Conservation (phyloP, 2,888 invertebrate species). For the Dasypolia templi region DNA sequence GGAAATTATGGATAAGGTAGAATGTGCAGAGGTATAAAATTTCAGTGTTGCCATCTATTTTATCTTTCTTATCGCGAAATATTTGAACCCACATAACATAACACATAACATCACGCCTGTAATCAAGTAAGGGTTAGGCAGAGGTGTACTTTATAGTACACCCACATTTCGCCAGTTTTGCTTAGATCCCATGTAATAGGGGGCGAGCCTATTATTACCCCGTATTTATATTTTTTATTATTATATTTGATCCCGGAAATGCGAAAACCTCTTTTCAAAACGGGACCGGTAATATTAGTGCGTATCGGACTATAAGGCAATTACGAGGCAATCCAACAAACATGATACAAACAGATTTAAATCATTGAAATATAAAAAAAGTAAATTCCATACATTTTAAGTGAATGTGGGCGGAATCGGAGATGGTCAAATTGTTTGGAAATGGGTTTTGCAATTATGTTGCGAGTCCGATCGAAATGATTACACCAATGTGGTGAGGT, state of each 20-base stretch:
- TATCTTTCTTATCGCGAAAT: neutral
- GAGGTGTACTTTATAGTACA: too few species aligned
- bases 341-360: slow-evolving; percentile 21
- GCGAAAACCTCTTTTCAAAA: neutral
- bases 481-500: slow-evolving; percentile 21
- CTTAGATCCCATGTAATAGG: too few species aligned
- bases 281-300: neutral
- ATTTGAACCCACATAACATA: too few species aligned
- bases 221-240: too few species aligned
- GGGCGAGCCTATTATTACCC: too few species aligned
- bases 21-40: neutral
- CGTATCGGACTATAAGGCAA: neutral
- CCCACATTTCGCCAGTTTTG: too few species aligned
- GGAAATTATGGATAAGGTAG: neutral
- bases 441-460: slow-evolving; percentile 67
- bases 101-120: too few species aligned
- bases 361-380: slow-evolving; percentile 30
- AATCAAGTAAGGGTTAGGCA: too few species aligned
- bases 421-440: slow-evolving; percentile 72
- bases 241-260: neutral
- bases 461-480: slow-evolving; percentile 45
- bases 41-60: neutral
- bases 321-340: too few species aligned
- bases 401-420: slow-evolving; percentile 68
- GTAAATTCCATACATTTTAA: slow-evolving; percentile 42